Conservation (phyloP, 92 coral and sea anemone species). For the Paramuricea clavata region DNA sequence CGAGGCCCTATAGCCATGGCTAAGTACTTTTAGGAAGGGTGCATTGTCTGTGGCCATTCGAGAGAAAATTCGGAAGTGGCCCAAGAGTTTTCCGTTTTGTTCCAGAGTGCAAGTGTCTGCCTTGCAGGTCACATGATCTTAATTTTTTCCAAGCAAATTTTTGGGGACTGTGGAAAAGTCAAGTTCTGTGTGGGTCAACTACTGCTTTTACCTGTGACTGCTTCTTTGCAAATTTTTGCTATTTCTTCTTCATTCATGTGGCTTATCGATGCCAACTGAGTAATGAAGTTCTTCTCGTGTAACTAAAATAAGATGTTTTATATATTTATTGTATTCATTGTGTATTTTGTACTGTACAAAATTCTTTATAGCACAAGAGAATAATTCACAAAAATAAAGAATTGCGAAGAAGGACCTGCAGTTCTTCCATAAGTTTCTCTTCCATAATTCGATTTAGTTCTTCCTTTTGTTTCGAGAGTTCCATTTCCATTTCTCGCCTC, state of each 20-base stretch:
- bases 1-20: too few relatives aligned
- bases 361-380: too few relatives aligned
- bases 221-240: slow-evolving; percentile 79
- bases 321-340: too few relatives aligned
- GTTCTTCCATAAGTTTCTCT: slow-evolving; percentile 75
- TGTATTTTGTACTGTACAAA: neutral
- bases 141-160: too few relatives aligned
- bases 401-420: slow-evolving; percentile 70
- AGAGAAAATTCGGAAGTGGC: too few relatives aligned
- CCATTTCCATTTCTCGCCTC: slow-evolving; percentile 90
- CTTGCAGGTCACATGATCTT: too few relatives aligned
- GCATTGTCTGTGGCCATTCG: too few relatives aligned
- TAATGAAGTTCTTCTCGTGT: slow-evolving; percentile 86
- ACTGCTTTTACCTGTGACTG: slow-evolving; percentile 77
- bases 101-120: too few relatives aligned
- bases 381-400: neutral
- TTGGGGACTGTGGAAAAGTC: too few relatives aligned
- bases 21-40: too few relatives aligned
- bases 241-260: slow-evolving; percentile 89
- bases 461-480: slow-evolving; percentile 79
- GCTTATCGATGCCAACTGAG: slow-evolving; percentile 85
- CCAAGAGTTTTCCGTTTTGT: too few relatives aligned
- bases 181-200: too few relatives aligned
- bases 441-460: slow-evolving; percentile 82
- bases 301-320: slow-evolving; percentile 53